phyloP scores from a whole-genome alignment of 2,797 vertebrate genomes.

The Manis crassicaudata region DNA sequence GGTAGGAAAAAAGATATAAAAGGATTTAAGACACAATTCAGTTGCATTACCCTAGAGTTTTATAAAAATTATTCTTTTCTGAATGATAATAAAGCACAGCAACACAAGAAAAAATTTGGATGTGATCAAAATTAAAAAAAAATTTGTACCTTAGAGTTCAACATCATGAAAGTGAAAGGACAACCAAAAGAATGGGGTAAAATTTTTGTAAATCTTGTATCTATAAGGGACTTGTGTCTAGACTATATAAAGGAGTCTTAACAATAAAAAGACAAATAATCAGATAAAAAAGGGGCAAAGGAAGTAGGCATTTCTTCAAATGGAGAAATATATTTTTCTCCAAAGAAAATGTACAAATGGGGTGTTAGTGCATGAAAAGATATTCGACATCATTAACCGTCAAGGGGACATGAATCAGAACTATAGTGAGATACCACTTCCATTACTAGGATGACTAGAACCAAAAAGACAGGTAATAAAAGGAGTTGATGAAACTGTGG shows the following conservation, averaged over 20 bases:
- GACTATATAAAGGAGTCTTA: neutral
- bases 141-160: neutral
- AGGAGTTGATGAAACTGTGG: neutral
- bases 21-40: neutral
- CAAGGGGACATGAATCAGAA: neutral
- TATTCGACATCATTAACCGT: neutral
- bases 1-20: conserved; percentile 34
- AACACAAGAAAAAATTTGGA: neutral
- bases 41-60: neutral
- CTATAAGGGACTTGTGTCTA: neutral
- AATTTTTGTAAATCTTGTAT: neutral
- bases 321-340: neutral
- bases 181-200: neutral
- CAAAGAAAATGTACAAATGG: neutral
- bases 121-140: neutral
- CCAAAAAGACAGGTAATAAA: neutral
- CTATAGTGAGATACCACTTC: neutral
- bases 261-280: neutral
- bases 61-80: conserved; percentile 46
- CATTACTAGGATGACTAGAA: neutral
- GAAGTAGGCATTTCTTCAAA: neutral
- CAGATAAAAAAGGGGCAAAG: neutral
- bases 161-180: conserved; percentile 5
- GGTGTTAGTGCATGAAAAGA: neutral
- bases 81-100: neutral